Evolutionary conservation across 2,888 invertebrate species (phyloP), one percentile per base, ranked within the genome.

Genomic region (Apotomis capreana): DNA sequence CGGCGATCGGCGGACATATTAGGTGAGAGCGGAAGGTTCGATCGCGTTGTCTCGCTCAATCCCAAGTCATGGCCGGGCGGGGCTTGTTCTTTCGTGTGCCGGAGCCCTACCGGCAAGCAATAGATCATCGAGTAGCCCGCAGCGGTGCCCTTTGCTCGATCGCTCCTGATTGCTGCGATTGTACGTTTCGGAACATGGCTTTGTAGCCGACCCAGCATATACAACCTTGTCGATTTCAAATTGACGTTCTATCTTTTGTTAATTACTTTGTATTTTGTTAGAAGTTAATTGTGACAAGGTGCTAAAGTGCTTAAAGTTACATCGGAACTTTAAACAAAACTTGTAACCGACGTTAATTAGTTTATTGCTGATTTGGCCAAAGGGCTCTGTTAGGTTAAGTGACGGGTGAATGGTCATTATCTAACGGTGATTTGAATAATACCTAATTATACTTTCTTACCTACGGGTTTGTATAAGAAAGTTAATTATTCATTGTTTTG

Each of bases 101-200:
- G 26, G 5, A 0, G 36, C 62, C 67, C 61, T 70, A 60, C 49
- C 40, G 15, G 40, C 65, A 68, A 58, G 68, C 71, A 58, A 71
- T 68, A 72, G 72, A 68, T 68, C 68, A 68, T 36, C 12, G 26
- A 13, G 52, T 37, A 59, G 67, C 70, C 54, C 37, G 26, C 49
- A 55, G 69, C 64, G 40, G 51, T 54, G 72, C 68, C 71, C 68
- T 72, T 72, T 68, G 60, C 59, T 44, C 69, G 63, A 46, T 63
- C 51, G 70, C 61, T 62, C 57, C 63, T 61, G 67, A 67, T 68
- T 61, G 61, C 49, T n/a, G 54, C 65, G 65, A 70, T 55, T 65
- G 70, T 60, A 37, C 37, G 51, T 52, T 70, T 40, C 40, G 67
- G 57, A 69, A 67, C 13, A 62, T 71, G 67, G 67, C 49, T 8